phyloP scores from a whole-genome alignment of 1,140 invertebrate species.

The Drosophila kanapiae region DNA sequence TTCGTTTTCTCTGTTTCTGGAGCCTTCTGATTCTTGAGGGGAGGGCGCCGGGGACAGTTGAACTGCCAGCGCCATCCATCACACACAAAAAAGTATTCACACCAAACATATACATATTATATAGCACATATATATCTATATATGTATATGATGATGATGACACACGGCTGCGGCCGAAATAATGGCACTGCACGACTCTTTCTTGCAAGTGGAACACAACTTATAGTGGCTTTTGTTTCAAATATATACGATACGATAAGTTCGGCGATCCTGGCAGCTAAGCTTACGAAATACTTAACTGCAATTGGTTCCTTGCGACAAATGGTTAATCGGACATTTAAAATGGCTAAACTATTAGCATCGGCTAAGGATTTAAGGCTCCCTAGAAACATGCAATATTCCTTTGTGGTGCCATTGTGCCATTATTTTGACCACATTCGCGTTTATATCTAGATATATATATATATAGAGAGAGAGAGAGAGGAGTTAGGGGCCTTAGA shows the following conservation, averaged over 20 bases:
- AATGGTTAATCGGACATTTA: background rate
- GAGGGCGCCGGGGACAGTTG: conserved; percentile 54
- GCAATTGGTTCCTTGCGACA: background rate
- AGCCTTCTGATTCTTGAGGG: conserved; percentile 32
- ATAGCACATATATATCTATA: conserved; percentile 40
- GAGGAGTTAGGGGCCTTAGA: conserved; percentile 44
- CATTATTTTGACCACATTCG: conserved; percentile 34
- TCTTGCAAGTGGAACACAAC: background rate
- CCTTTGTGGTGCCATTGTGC: background rate
- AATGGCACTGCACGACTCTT: conserved; percentile 28
- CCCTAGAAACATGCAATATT: background rate
- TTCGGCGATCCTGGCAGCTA: background rate
- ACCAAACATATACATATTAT: conserved; percentile 48
- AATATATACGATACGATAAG: background rate
- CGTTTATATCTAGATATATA: conserved; percentile 23
- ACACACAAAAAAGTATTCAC: conserved; percentile 68
- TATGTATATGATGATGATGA: conserved; percentile 16
- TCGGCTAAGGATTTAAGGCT: background rate
- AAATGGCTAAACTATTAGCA: background rate
- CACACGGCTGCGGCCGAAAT: conserved; percentile 49
- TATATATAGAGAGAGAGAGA: conserved; percentile 18
- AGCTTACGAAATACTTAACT: background rate
- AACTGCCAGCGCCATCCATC: conserved; percentile 61
- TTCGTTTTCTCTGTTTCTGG: conserved; percentile 37
- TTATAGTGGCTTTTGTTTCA: background rate